Evolutionary conservation across 2,113 vertebrate genomes (phyloP).

Genomic region (Ariopsis seemanni): DNA sequence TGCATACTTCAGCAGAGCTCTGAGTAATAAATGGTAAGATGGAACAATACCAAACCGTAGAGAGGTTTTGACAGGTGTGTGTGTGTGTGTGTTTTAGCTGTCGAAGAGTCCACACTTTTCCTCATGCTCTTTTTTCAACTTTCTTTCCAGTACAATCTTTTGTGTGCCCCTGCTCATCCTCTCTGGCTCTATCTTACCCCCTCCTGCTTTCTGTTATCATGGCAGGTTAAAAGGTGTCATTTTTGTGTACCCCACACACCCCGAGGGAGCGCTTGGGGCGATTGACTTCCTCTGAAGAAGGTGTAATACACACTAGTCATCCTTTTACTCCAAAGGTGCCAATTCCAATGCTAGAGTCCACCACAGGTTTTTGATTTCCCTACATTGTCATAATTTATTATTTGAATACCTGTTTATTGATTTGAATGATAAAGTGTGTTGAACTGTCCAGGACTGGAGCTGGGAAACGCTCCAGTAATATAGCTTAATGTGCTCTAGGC

Average conservation of each 20-base stretch:
- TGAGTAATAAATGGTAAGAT: slow-evolving; percentile 57
- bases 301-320: slow-evolving; percentile 59
- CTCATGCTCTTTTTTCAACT: slow-evolving; percentile 2
- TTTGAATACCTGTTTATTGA: slow-evolving; percentile 1
- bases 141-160: slow-evolving; percentile 21
- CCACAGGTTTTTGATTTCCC: background rate
- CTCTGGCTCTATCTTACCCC: slow-evolving; percentile 14
- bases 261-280: slow-evolving; percentile 56
- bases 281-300: slow-evolving; percentile 60
- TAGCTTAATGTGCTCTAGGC: background rate
- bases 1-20: slow-evolving; percentile 64
- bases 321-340: slow-evolving; percentile 51
- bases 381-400: background rate
- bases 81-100: slow-evolving; percentile 34
- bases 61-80: slow-evolving; percentile 37
- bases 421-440: background rate
- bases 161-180: slow-evolving; percentile 21
- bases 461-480: background rate
- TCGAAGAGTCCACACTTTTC: slow-evolving; percentile 37
- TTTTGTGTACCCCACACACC: slow-evolving; percentile 34
- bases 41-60: slow-evolving; percentile 46
- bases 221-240: slow-evolving; percentile 63
- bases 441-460: background rate
- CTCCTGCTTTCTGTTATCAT: slow-evolving; percentile 54
- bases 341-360: background rate